Base-by-base conservation (phyloP, 2,888 invertebrate genomes). In the Campaea margaritaria region DNA sequence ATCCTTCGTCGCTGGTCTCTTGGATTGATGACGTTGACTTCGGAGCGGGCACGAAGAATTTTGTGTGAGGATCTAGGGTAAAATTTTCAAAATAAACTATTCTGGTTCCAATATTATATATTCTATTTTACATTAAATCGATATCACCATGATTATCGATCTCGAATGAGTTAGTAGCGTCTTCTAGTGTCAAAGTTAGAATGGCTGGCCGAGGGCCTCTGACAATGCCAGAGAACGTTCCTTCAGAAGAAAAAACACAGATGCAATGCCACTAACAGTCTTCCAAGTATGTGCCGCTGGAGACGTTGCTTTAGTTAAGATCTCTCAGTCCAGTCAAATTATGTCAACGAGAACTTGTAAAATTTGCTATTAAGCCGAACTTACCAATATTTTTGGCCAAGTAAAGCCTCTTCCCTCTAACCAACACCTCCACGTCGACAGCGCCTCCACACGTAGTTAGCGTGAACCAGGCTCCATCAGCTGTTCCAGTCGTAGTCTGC, bases 1-100 rank as follows among this genome's bases (percentile, higher is more conserved):
- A 91, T 0, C 88, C 84, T 61, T 92, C 92, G 36, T 91, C 90
- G 56, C 92, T 92, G 1, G 88, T 87, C 52, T 91, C 91, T 67
- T 91, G 92, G 1, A 83, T 76, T 0, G 89, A 90, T 0, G 86
- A 80, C 7, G 76, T 73, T 8, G 75, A 44, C n/a, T 83, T 79
- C 1, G 89, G 89, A 5, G 87, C 82, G 13, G 89, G 81, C 42
- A 90, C 85, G 75, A 85, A 90, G 72, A 92, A 85, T 58, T 90
- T 91, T 0, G 78, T 69, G 53, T 90, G 83, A 7, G 84, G 83
- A 60, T 89, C 91, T 91, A 75, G 28, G 45, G 53, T 5, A 3
- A n/a, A 2, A n/a, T 12, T 14, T 13, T 13, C 4, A 10, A 50
- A 1, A 3, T 36, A 36, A 36, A 12, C 11, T 34, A 10, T 34